These are phyloP conservation scores for Unio delphinus DNA, from an alignment of 2,888 invertebrate species.

Conservation along the genomic window DNA sequence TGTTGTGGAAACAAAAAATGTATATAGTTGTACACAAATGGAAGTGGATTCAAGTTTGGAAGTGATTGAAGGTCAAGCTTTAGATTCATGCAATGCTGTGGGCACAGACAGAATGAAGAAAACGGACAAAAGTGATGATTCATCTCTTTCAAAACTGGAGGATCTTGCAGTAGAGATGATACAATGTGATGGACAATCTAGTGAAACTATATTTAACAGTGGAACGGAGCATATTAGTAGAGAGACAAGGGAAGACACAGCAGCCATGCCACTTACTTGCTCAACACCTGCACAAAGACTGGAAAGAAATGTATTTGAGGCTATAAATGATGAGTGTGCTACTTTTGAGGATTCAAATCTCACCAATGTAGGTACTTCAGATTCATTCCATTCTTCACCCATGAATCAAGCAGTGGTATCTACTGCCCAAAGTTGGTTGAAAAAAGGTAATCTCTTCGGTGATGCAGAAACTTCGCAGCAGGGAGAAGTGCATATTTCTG, in stretches of 20 bases:
- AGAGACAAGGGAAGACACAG: neutral
- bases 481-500: too few relatives aligned
- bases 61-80: neutral
- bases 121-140: constrained; percentile 2
- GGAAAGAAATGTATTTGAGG: neutral
- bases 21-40: too few relatives aligned
- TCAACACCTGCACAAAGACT: neutral
- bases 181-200: neutral
- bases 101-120: neutral
- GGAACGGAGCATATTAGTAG: neutral
- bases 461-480: too few relatives aligned
- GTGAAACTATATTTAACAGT: too few relatives aligned
- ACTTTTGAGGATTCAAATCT: neutral
- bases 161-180: neutral
- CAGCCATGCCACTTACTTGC: neutral
- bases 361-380: too few relatives aligned
- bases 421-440: too few relatives aligned
- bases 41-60: neutral
- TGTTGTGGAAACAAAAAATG: too few relatives aligned
- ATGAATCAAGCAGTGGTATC: too few relatives aligned
- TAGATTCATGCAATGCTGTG: neutral
- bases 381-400: too few relatives aligned
- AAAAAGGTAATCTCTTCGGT: too few relatives aligned
- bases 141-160: neutral
- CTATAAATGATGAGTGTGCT: neutral